A percentile compares a stretch with the other conserved stretches of the same genome.
These are phyloP conservation scores for Plutomurus gul DNA, from an alignment of 1,140 invertebrate species.

Conservation along the genomic window DNA sequence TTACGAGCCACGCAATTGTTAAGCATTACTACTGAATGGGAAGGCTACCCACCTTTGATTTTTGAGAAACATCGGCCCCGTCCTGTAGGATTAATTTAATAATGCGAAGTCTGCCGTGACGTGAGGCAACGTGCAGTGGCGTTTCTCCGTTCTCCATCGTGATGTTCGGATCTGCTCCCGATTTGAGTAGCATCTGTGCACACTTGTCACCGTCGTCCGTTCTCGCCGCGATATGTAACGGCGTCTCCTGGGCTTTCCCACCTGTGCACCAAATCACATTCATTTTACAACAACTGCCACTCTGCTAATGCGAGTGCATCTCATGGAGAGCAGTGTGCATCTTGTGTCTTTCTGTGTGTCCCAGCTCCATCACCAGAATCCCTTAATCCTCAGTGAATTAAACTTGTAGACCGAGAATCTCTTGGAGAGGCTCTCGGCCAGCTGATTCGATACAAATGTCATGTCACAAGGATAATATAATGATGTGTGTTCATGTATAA, in stretches of 20 bases:
- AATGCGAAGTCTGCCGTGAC: slow-evolving; percentile 83
- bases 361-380: too few relatives aligned
- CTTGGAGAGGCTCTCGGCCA: too few relatives aligned
- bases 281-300: not conserved
- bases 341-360: too few relatives aligned
- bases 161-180: slow-evolving; percentile 92
- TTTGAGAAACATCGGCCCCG: slow-evolving; percentile 83
- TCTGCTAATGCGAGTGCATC: not conserved
- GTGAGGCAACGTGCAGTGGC: slow-evolving; percentile 62
- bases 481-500: too few relatives aligned
- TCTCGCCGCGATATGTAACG: slow-evolving; percentile 91
- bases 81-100: slow-evolving; percentile 85
- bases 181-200: slow-evolving; percentile 95
- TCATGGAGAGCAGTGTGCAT: too few relatives aligned
- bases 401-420: too few relatives aligned
- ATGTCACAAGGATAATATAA: too few relatives aligned
- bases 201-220: slow-evolving; percentile 93
- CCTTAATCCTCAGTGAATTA: too few relatives aligned
- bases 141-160: slow-evolving; percentile 81
- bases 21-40: not conserved
- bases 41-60: slow-evolving; percentile 74
- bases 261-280: slow-evolving; percentile 58
- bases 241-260: slow-evolving; percentile 84
- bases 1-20: too few relatives aligned
- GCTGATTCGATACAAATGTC: too few relatives aligned